Evolutionary conservation across 2,113 vertebrate species (phyloP), one percentile per base, ranked within the genome.

Genomic region (Antidorcas marsupialis): DNA sequence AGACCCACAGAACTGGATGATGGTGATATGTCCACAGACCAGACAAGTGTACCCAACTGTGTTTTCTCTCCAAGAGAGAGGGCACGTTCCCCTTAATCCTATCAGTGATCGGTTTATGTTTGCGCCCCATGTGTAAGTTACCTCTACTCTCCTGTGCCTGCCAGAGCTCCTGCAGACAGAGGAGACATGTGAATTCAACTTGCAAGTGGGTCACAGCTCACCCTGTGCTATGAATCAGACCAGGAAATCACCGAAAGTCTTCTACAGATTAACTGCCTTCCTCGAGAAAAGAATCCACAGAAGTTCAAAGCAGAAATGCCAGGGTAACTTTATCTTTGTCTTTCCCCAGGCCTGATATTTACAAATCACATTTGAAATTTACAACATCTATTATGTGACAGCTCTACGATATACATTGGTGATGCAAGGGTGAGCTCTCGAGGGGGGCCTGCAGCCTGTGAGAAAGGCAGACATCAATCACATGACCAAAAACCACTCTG

Each of bases 261-360:
- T 84, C 45, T 91, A 59, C 14, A 94, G 76, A 94, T 95, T 81
- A 96, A 87, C 79, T 60, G 57, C 50, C 62, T 94, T 97, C 71
- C 89, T 91, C 9, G 36, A 67, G 45, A 94, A 97, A 60, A 90
- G 19, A 45, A 43, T 79, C 47, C 67, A 64, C 76, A 10, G 45
- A 76, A 86, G 7, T 88, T 74, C 88, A 79, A 97, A 94, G 28
- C 67, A 96, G 82, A 96, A 91, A 92, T 25, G 12, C 36, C 30
- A 64, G 23, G 60, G 92, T 91, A 21, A 67, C 64, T 89, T 92
- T 82, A 15, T 87, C 79, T 87, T 86, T 12, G 7, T 76, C 28
- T 60, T 86, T 52, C 33, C 59, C 13, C 43, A 10, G 36, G 74
- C 33, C 62, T 45, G 21, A 50, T 85, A 94, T 55, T 62, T 67